Conservation (phyloP, 2,888 invertebrate species). For the Gymnosoma rotundatum region DNA sequence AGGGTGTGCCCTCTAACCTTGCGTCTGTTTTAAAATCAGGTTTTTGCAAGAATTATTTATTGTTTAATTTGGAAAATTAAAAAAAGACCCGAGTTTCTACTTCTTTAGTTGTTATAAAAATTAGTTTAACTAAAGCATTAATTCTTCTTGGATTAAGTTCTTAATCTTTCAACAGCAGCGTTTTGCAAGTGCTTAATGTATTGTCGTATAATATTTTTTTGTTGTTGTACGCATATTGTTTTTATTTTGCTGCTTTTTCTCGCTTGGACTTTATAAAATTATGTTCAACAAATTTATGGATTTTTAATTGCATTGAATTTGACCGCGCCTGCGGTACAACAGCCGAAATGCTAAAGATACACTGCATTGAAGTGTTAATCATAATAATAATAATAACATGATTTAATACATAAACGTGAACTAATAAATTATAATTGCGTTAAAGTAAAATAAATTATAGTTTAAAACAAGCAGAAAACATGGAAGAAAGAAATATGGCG, state of each 20-base stretch:
- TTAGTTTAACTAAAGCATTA: not conserved
- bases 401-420: conserved; percentile 60
- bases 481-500: not conserved
- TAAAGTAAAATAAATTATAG: conserved; percentile 53
- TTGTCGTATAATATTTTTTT: conserved; percentile 16
- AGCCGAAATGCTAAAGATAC: not conserved
- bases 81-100: too few species aligned
- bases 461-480: conserved; percentile 1
- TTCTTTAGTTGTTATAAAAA: too few species aligned
- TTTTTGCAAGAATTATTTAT: too few species aligned
- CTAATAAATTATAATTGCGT: conserved; percentile 63
- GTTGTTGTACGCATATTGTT: not conserved
- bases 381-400: conserved; percentile 42
- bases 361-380: conserved; percentile 33
- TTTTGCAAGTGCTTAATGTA: not conserved
- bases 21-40: too few species aligned
- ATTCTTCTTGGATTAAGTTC: not conserved
- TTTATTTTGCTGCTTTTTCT: not conserved
- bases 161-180: not conserved
- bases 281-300: conserved; percentile 67
- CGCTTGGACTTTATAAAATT: conserved; percentile 61
- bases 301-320: conserved; percentile 69
- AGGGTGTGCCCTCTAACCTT: too few species aligned
- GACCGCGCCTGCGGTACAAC: conserved; percentile 48
- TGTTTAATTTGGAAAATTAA: too few species aligned